These are phyloP conservation scores for Ophthalmolycus amberensis DNA, from an alignment of 2,113 vertebrate genomes.

Conservation along the genomic window DNA sequence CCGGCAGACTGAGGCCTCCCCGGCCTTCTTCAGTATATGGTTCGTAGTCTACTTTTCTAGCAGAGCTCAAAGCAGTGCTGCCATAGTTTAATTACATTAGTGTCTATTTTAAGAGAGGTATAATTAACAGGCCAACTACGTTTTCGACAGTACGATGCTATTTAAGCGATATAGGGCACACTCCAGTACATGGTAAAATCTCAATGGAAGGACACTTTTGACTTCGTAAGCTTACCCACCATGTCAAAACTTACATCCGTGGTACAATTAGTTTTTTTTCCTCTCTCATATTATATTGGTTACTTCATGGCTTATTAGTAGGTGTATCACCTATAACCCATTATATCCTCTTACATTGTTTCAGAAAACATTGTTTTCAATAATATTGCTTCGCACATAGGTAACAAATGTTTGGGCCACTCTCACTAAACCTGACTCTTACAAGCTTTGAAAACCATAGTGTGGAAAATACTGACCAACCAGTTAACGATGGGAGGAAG, in stretches of 20 bases:
- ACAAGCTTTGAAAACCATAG: not conserved
- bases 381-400: not conserved
- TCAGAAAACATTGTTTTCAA: not conserved
- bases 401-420: not conserved
- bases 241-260: no score
- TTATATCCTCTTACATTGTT: not conserved
- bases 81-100: slow-evolving; percentile 36
- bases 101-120: slow-evolving; percentile 37
- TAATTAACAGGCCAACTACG: slow-evolving; percentile 40
- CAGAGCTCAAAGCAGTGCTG: slow-evolving; percentile 5
- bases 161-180: not conserved
- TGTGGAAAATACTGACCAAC: not conserved
- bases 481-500: not conserved
- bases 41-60: slow-evolving; percentile 1
- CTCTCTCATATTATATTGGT: not conserved
- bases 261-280: not conserved
- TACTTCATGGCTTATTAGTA: no score
- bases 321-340: not conserved
- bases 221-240: not conserved
- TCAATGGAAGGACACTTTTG: not conserved
- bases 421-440: not conserved
- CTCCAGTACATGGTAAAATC: not conserved
- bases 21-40: not conserved
- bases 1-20: slow-evolving; percentile 3
- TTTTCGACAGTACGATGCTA: slow-evolving; percentile 2